Base-by-base conservation (phyloP, 2,113 vertebrate genomes). In the Ia io region DNA sequence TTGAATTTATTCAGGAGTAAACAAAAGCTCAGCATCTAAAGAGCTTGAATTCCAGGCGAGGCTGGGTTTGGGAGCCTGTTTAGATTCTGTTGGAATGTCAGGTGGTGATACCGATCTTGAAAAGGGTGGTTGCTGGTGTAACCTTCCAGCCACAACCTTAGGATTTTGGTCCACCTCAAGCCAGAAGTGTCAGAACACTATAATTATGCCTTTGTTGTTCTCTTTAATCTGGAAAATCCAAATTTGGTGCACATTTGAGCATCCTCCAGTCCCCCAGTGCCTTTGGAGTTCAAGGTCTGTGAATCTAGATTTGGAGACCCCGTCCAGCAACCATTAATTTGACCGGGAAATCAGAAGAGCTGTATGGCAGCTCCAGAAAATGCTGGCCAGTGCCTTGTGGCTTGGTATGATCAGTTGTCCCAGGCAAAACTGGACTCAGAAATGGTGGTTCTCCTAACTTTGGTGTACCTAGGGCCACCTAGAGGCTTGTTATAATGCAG, bases 1-100 rank as follows among this genome's bases (percentile, higher is more conserved):
- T 98, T 97, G 97, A 97, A 96, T 49, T 23, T 95, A 84, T 97
- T 97, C 95, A 76, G 94, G 95, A 93, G 94, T 96, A 98, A 98
- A 97, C 91, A 97, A 98, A 98, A 91, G 92, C 97, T 94, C 93
- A 87, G 96, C 97, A 97, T 96, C 91, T 93, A 74, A 95, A 87
- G 71, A 96, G 82, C 84, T 91, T 65, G 91, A 84, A 88, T 96
- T 78, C 90, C 56, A 67, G 96, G 83, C 28, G 63, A 0, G 1
- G 86, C 92, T 98, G 94, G 79, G 90, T 96, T 97, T 67, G 77
- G 90, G 61, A 90, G 61, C 47, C 59, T 82, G 71, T 89, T 79
- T 85, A 70, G 35, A 83, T 85, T 95, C 78, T 70, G 11, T 70
- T 49, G 70, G 40, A 51, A 42, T 9, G 11, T 80, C 74, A 80